Conservation (phyloP, 2,888 invertebrate genomes). For the Metacarcinus magister region DNA sequence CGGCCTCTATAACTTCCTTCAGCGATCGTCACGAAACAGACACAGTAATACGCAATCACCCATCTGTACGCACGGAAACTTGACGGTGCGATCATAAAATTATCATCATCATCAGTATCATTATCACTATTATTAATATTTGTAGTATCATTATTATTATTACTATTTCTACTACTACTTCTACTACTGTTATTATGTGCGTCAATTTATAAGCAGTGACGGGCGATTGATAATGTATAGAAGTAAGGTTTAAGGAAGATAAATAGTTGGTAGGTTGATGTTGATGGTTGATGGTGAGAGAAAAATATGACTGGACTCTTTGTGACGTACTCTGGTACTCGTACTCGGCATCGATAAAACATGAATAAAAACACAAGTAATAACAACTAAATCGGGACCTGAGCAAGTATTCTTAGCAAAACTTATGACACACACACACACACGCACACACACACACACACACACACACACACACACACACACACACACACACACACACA, state of each 20-base stretch:
- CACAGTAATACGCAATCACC: background rate
- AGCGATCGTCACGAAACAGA: background rate
- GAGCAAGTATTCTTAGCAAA: background rate
- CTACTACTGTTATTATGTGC: background rate
- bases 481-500: background rate
- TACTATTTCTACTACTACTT: background rate
- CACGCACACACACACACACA: constrained; percentile 50
- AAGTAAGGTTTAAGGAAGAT: background rate
- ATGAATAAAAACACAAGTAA: background rate
- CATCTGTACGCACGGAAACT: background rate
- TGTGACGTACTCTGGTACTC: background rate
- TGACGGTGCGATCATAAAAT: background rate
- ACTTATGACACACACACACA: background rate
- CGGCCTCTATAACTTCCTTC: background rate
- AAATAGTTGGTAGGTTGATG: background rate
- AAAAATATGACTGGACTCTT: background rate
- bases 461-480: constrained; percentile 50
- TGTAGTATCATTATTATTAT: background rate
- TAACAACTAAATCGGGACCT: background rate
- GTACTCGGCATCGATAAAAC: background rate
- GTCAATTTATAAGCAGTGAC: background rate
- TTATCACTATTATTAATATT: background rate
- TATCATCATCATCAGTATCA: background rate
- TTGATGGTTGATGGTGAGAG: background rate
- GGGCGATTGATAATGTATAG: background rate